Evolutionary conservation across 2,113 vertebrate species (phyloP).

Genomic region (Gnathochromis pfefferi): DNA sequence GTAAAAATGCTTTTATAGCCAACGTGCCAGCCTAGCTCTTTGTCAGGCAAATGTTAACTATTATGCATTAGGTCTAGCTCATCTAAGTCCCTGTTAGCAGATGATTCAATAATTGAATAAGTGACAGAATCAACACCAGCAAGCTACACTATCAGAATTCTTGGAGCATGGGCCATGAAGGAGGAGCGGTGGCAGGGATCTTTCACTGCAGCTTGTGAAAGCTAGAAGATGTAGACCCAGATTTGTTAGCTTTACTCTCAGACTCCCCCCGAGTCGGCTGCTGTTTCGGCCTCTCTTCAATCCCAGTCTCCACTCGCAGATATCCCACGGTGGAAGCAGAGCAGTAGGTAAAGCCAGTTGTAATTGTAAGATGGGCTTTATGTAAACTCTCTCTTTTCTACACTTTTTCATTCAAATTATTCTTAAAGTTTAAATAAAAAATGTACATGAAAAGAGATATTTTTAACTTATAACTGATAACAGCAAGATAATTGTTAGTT

Average conservation of each 20-base stretch:
- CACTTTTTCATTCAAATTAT: neutral
- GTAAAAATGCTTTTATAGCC: neutral
- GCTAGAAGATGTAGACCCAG: neutral
- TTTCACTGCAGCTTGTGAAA: neutral
- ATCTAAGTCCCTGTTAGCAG: neutral
- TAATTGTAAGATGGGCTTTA: neutral
- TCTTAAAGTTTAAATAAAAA: neutral
- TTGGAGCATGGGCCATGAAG: neutral
- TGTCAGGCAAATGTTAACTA: neutral
- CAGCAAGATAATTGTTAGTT: neutral
- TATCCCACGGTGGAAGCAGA: neutral
- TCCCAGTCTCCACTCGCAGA: neutral
- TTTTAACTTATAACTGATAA: neutral
- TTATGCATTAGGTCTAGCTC: neutral
- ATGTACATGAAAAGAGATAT: neutral
- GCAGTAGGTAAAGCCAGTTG: neutral
- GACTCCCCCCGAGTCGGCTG: neutral
- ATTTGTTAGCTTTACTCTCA: neutral
- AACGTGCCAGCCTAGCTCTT: fast-evolving
- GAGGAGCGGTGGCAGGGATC: neutral
- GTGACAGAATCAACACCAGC: neutral
- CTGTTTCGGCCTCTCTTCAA: neutral
- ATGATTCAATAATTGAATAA: neutral
- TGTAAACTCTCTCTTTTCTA: neutral
- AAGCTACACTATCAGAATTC: neutral